Evolutionary conservation across 2,113 vertebrate species (phyloP), one percentile per base, ranked within the genome.

Genomic region (Pelvicachromis taeniatus): DNA sequence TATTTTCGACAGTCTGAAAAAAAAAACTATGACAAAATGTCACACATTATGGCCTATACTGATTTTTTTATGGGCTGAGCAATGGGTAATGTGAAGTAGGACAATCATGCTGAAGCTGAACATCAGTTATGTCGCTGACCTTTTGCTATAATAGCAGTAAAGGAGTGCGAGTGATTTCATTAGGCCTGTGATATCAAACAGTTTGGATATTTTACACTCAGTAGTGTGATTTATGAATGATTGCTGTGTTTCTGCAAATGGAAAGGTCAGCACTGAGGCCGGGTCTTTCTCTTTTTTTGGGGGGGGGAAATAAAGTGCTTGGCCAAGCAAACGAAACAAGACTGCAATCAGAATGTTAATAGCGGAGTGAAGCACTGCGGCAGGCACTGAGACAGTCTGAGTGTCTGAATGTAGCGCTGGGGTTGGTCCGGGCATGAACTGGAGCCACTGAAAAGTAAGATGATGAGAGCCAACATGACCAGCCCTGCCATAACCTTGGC

Each of bases 61-160:
- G 85, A 85, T 90, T 78, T 88, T 63, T 89, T 86, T 59, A 85
- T 81, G 86, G 88, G 26, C 80, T 40, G 83, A 90, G 75, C 89
- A 84, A 81, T 68, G 85, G 84, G 68, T 89, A 89, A 92, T 85
- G 86, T 68, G 81, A 91, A 94, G 88, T 63, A 90, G 87, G 85
- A 91, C 91, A 91, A 89, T 93, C 90, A 88, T 73, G 75, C 58
- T 19, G 48, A 78, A 79, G 86, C 92, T 92, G 85, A 80, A 81
- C 92, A 92, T 91, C 92, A 82, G 89, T 94, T 93, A 93, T 93
- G 92, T 80, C 82, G 19, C 73, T 94, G 93, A 95, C 93, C 94
- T 94, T 94, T 94, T 89, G 88, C 75, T 82, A 91, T 93, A 92
- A 94, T 94, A 91, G 91, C 90, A 65, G 85, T 87, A 90, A 90